A percentile compares a stretch with the other conserved stretches of the same genome.
Conservation (phyloP, 2,113 vertebrate genomes). For the Zosterops borbonicus region DNA sequence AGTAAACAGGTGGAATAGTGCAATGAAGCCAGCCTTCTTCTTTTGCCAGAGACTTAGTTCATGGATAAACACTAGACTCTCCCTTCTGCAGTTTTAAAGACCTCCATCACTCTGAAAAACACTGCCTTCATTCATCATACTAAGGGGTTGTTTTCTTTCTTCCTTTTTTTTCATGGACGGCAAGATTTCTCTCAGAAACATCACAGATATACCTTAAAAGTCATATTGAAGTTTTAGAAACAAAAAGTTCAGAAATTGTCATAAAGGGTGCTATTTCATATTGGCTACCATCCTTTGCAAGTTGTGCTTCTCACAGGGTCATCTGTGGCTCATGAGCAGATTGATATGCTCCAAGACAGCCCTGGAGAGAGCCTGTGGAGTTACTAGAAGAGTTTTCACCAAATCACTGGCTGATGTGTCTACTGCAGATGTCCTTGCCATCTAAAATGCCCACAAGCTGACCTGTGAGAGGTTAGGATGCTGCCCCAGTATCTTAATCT, state of each 20-base stretch:
- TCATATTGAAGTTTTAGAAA: background rate
- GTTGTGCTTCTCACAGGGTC: background rate
- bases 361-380: fast-evolving
- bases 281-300: background rate
- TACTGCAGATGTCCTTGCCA: background rate
- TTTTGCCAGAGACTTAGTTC: slow-evolving; percentile 28
- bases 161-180: background rate
- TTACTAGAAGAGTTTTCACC: background rate
- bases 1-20: slow-evolving; percentile 66
- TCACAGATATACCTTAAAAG: background rate
- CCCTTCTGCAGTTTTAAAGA: slow-evolving; percentile 24
- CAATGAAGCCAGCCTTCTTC: slow-evolving; percentile 34
- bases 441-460: background rate
- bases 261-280: background rate
- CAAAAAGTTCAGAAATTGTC: background rate
- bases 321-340: background rate
- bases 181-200: background rate
- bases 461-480: background rate
- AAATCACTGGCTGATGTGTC: background rate
- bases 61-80: slow-evolving; percentile 56
- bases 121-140: slow-evolving; percentile 10
- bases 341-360: background rate
- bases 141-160: background rate
- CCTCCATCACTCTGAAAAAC: background rate
- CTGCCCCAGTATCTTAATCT: background rate